Conservation (phyloP, 1,140 invertebrate genomes). For the Atopsyche davidsoni region DNA sequence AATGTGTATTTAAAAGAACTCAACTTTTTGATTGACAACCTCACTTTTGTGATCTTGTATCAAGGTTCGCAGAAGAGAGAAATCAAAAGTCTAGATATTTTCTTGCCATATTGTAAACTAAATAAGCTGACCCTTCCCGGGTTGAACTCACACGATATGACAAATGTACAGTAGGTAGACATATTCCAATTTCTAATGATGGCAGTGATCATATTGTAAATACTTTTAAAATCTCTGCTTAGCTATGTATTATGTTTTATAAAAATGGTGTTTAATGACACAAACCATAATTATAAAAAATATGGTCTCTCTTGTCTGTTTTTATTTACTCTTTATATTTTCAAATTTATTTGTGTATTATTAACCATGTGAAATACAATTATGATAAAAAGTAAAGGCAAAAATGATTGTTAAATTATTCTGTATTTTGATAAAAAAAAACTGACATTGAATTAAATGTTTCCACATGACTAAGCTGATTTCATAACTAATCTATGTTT, state of each 20-base stretch:
- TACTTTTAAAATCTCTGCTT: conserved; percentile 25
- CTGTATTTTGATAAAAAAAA: conserved; percentile 3
- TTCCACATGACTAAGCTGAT: no score
- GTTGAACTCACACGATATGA: conserved; percentile 1
- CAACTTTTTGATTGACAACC: conserved; percentile 24
- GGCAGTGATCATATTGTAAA: conserved; percentile 37
- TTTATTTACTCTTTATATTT: conserved; percentile 5
- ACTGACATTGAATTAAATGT: no score
- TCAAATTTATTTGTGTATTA: conserved; percentile 10
- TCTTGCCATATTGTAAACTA: conserved; percentile 46
- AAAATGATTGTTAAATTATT: conserved; percentile 3
- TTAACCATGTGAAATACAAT: conserved; percentile 14
- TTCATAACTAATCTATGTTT: no score
- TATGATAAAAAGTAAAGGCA: conserved; percentile 8
- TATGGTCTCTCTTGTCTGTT: not conserved
- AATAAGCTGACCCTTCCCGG: conserved; percentile 3
- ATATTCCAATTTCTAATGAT: conserved; percentile 24
- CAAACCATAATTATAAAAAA: not conserved
- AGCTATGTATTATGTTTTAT: conserved; percentile 7
- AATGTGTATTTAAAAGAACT: conserved; percentile 8
- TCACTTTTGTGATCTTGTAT: conserved; percentile 46
- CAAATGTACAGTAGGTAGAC: conserved; percentile 28
- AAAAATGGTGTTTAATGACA: conserved; percentile 5
- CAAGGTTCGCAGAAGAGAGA: conserved; percentile 36
- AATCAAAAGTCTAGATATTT: conserved; percentile 31